These are phyloP conservation scores for Baronia brevicornis DNA, from an alignment of 2,888 invertebrate species.

Conservation along the genomic window DNA sequence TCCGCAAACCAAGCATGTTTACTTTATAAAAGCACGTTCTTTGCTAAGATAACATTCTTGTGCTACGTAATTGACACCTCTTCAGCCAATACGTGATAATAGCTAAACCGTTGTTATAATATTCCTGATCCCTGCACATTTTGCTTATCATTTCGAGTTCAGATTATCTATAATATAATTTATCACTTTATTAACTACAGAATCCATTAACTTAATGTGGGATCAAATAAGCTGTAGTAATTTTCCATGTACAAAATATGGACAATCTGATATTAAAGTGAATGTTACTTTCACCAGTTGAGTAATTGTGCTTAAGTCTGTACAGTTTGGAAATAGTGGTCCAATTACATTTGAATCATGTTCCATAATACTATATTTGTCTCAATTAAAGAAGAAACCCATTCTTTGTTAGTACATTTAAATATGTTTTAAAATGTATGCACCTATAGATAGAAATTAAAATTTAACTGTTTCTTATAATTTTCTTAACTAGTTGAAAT, in stretches of 20 bases:
- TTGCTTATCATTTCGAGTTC: constrained; percentile 5
- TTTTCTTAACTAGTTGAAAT: too few relatives aligned
- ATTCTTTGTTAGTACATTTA: too few relatives aligned
- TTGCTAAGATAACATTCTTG: constrained; percentile 1
- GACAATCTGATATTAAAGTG: constrained; percentile 37
- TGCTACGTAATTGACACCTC: constrained; percentile 4
- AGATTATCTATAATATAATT: constrained; percentile 4
- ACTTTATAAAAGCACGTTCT: constrained; percentile 13
- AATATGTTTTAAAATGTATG: background rate
- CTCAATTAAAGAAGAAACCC: too few relatives aligned
- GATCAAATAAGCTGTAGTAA: constrained; percentile 8
- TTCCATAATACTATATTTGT: too few relatives aligned
- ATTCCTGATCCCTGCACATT: background rate
- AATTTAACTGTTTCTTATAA: background rate
- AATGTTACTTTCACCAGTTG: constrained; percentile 62
- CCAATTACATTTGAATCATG: constrained; percentile 18
- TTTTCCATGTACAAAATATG: constrained; percentile 14
- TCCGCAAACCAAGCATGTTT: constrained; percentile 15
- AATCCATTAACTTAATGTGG: too few relatives aligned
- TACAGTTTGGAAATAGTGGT: constrained; percentile 21
- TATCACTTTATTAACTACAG: constrained; percentile 1
- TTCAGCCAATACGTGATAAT: background rate
- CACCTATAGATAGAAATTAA: background rate
- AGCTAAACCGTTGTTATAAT: background rate
- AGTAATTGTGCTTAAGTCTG: constrained; percentile 33